Conservation (phyloP, 2,113 vertebrate genomes). For the Heteronetta atricapilla region DNA sequence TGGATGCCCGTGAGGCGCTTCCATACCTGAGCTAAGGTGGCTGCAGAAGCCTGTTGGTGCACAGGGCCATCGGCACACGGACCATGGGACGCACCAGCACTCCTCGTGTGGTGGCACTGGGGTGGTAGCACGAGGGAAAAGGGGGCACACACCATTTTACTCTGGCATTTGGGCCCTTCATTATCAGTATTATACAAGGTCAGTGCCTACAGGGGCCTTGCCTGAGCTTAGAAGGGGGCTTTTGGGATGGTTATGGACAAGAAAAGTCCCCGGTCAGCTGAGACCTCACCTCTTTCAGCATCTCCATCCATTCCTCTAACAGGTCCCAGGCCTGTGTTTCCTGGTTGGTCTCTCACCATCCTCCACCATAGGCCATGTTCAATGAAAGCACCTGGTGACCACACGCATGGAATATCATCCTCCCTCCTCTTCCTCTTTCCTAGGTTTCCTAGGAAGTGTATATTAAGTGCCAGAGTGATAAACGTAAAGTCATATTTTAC, state of each 20-base stretch:
- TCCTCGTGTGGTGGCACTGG: neutral
- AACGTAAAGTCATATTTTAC: conserved; percentile 81
- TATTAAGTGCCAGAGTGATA: conserved; percentile 77
- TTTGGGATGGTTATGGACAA: neutral
- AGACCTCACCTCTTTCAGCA: neutral
- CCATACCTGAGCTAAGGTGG: neutral
- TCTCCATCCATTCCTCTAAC: neutral
- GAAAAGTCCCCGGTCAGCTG: neutral
- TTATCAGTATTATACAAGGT: neutral
- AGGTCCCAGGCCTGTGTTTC: neutral
- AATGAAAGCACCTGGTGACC: neutral
- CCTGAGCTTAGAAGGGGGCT: neutral
- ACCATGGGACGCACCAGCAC: fast-evolving
- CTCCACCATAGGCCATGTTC: neutral
- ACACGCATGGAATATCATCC: neutral
- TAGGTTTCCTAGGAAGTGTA: conserved; percentile 73
- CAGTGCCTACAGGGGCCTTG: neutral
- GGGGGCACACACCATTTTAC: neutral
- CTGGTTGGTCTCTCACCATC: neutral
- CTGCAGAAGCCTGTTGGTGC: neutral
- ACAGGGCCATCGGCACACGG: fast-evolving
- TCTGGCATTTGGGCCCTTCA: neutral
- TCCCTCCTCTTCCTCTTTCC: neutral
- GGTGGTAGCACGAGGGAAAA: neutral
- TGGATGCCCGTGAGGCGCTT: neutral